phyloP scores from a whole-genome alignment of 2,888 invertebrate genomes.

The Agrotis puta region DNA sequence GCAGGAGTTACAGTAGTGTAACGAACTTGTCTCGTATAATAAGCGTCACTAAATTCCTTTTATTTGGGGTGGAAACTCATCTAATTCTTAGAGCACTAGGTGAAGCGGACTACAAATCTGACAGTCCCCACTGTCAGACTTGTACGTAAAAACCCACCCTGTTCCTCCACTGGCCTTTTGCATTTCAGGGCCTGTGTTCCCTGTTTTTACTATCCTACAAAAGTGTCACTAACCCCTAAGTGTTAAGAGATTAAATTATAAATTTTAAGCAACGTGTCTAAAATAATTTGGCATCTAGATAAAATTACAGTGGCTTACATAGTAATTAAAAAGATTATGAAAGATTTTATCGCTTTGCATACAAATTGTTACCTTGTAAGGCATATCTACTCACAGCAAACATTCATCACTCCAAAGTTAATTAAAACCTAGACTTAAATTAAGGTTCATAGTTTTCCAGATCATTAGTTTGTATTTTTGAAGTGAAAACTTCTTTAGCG shows the following conservation, averaged over 20 bases:
- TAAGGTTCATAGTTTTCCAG: neutral
- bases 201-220: too few species aligned
- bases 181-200: too few species aligned
- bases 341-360: conserved; percentile 14
- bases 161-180: too few species aligned
- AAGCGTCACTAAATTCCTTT: too few species aligned
- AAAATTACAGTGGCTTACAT: neutral
- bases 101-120: too few species aligned
- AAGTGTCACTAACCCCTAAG: neutral
- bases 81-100: too few species aligned
- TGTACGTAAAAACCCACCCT: too few species aligned
- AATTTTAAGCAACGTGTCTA: neutral
- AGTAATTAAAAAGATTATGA: conserved; percentile 32
- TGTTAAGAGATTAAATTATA: neutral
- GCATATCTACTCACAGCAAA: conserved; percentile 21
- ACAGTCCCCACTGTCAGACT: too few species aligned
- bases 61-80: too few species aligned
- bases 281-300: conserved; percentile 8
- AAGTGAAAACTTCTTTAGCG: too few species aligned
- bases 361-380: conserved; percentile 4
- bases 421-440: conserved; percentile 30
- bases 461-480: neutral
- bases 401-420: conserved; percentile 37
- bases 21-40: too few species aligned
- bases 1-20: too few species aligned